Evolutionary conservation across 2,888 invertebrate species (phyloP).

Genomic region (Agapetus fuscipes): DNA sequence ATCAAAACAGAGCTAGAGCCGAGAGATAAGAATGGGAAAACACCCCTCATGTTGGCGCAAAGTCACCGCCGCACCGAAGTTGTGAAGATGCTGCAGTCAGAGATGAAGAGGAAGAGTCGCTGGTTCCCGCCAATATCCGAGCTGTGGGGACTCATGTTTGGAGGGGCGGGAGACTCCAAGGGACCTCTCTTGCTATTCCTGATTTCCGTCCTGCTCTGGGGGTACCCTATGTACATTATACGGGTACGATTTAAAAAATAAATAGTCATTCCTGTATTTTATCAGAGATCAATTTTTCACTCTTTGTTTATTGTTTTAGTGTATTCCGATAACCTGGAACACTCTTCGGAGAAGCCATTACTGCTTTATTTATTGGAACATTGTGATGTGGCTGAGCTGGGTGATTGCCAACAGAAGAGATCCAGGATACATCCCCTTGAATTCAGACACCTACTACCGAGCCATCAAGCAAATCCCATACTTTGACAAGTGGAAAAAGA

Average conservation of each 20-base stretch:
- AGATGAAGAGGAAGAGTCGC: slow-evolving; percentile 71
- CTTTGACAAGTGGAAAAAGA: slow-evolving; percentile 86
- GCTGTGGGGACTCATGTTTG: slow-evolving; percentile 81
- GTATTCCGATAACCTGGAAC: slow-evolving; percentile 86
- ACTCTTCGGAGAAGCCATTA: slow-evolving; percentile 77
- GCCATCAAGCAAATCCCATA: slow-evolving; percentile 89
- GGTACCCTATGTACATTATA: slow-evolving; percentile 88
- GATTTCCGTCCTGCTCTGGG: slow-evolving; percentile 80
- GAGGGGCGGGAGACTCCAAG: slow-evolving; percentile 85
- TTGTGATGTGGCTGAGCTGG: slow-evolving; percentile 90
- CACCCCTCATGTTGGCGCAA: slow-evolving; percentile 80
- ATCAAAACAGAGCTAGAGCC: slow-evolving; percentile 81
- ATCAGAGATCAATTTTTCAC: no score
- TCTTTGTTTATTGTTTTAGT: slow-evolving; percentile 45
- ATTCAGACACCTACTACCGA: slow-evolving; percentile 82
- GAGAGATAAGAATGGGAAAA: slow-evolving; percentile 85
- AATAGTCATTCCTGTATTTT: neutral
- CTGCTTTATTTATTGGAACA: slow-evolving; percentile 84
- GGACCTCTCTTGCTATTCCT: slow-evolving; percentile 79
- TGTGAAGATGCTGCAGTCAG: slow-evolving; percentile 69
- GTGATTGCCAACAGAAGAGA: slow-evolving; percentile 80
- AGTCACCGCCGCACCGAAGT: slow-evolving; percentile 82
- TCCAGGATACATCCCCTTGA: slow-evolving; percentile 82
- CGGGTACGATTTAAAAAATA: slow-evolving; percentile 44
- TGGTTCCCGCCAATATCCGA: slow-evolving; percentile 85